Conservation (phyloP, 2,113 vertebrate genomes). For the Seriola dumerili region DNA sequence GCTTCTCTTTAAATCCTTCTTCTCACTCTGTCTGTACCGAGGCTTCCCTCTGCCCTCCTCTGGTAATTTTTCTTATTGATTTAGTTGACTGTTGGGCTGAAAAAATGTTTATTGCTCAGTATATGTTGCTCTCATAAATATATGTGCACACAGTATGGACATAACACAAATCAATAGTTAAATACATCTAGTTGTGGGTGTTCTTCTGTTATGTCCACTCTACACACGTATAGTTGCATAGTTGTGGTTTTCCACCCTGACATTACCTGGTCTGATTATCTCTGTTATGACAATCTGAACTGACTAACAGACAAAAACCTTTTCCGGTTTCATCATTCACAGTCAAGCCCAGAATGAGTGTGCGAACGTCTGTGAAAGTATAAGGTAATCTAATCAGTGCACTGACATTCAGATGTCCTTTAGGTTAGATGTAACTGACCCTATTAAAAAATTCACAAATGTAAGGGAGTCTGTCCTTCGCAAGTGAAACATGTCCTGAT, state of each 20-base stretch:
- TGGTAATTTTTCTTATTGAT: conserved; percentile 41
- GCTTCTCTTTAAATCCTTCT: conserved; percentile 29
- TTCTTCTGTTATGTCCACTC: neutral
- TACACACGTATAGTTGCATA: neutral
- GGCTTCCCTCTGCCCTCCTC: conserved; percentile 31
- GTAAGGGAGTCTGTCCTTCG: conserved; percentile 5
- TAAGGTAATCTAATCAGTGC: conserved; percentile 44
- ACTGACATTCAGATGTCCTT: conserved; percentile 51
- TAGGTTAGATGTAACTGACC: neutral
- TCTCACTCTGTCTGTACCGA: neutral
- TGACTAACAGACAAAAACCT: neutral
- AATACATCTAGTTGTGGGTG: neutral
- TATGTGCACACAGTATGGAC: neutral
- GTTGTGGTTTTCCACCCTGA: neutral
- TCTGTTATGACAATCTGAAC: neutral
- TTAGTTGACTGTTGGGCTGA: conserved; percentile 1
- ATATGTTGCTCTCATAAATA: neutral
- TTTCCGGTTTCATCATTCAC: conserved; percentile 14
- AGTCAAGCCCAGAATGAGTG: neutral
- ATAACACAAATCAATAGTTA: neutral
- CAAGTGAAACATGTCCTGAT: conserved; percentile 9
- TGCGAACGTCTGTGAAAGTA: conserved; percentile 22
- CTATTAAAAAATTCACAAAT: conserved; percentile 26
- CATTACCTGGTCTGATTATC: neutral
- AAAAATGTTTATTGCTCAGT: neutral